These are phyloP conservation scores for Horisme vitalbata DNA, from an alignment of 2,888 invertebrate species.

Conservation along the genomic window DNA sequence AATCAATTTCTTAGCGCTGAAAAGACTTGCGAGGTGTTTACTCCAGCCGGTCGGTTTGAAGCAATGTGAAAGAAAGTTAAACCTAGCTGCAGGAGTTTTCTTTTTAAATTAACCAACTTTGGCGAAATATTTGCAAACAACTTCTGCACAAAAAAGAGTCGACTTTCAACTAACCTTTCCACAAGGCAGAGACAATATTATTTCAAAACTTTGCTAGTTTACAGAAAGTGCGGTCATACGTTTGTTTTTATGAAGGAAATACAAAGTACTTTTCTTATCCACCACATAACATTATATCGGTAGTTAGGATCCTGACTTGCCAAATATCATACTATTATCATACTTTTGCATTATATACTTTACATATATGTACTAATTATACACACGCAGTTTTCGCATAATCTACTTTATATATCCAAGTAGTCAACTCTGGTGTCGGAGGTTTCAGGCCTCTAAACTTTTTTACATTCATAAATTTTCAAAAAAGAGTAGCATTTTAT, in stretches of 20 bases:
- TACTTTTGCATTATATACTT: conserved; percentile 3
- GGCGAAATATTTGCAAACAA: conserved; percentile 62
- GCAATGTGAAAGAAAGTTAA: conserved; percentile 62
- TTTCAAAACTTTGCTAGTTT: conserved; percentile 32
- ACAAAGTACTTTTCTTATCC: conserved; percentile 13
- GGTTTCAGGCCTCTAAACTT: too few relatives aligned
- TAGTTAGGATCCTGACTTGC: conserved; percentile 9
- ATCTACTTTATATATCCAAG: too few relatives aligned
- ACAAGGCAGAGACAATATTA: conserved; percentile 47
- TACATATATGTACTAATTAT: too few relatives aligned
- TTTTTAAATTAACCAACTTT: conserved; percentile 67
- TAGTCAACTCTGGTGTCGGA: too few relatives aligned
- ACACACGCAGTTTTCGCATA: too few relatives aligned
- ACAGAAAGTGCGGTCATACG: conserved; percentile 7
- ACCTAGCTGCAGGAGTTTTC: conserved; percentile 53
- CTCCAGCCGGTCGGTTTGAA: conserved; percentile 47
- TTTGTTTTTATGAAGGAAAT: conserved; percentile 15
- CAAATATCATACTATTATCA: conserved; percentile 14
- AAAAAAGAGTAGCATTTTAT: too few relatives aligned
- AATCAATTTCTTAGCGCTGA: conserved; percentile 72
- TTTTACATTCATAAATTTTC: too few relatives aligned
- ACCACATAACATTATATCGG: conserved; percentile 13
- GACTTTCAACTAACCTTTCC: conserved; percentile 46
- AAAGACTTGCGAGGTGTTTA: conserved; percentile 72
- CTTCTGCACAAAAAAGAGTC: conserved; percentile 51